Base-by-base conservation (phyloP, 2,888 invertebrate species). In the Oligia latruncula region DNA sequence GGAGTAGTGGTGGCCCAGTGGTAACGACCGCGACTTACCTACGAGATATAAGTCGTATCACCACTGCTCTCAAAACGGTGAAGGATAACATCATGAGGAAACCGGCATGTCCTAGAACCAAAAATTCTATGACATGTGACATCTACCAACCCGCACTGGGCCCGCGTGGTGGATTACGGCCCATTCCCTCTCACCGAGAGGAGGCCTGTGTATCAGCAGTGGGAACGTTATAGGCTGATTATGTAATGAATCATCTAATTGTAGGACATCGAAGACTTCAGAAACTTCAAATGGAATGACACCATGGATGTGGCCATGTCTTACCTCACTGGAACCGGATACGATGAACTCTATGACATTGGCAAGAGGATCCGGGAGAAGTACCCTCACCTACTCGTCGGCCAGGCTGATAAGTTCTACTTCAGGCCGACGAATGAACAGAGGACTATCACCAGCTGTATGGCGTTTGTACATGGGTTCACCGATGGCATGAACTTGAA, bases 281-380 rank as follows among this genome's bases (percentile, higher is more conserved):
- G 96, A 89, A 96, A 96, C 83, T 98, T 98, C 98, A 95, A 95
- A 23, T 98, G 98, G 97, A 97, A 98, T 88, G 93, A 95, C 0
- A 97, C 97, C 66, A 94, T 98, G 29, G 95, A 97, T 29, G 94
- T 95, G 2, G 95, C 97, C 35, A 97, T 97, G 23, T 96, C 97
- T n/a, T 95, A 94, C 78, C 95, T 98, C 85, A 98, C 98, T 0
- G 95, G 95, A 0, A 88, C 88, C 2, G 97, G 97, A 0, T 97
- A 97, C 90, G 97, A 98, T 80, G 98, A 98, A 90, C 91, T 98
- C 70, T 97, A 96, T 87, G 96, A 97, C 82, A 96, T 98, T 13
- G 98, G 90, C 23, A 91, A 88, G 73, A 92, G 96, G 62, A 86
- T 96, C 40, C 89, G 91, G 3, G 89, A 94, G 81, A 93, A 90